phyloP scores from a whole-genome alignment of 2,113 vertebrate species.

The Percina caprodes region DNA sequence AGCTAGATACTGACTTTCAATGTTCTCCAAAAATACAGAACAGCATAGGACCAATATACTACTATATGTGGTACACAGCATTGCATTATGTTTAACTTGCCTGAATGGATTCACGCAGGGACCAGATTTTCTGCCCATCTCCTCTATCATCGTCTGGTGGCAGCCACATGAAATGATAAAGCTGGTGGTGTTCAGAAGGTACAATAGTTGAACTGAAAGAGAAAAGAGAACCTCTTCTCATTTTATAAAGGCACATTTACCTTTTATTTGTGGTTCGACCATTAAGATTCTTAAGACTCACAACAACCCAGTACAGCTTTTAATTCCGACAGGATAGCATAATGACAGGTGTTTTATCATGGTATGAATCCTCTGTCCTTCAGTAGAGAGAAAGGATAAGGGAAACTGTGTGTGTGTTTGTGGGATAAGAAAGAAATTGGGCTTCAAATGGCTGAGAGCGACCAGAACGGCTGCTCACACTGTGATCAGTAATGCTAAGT shows the following conservation, averaged over 20 bases:
- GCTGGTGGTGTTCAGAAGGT: neutral
- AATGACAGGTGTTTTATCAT: neutral
- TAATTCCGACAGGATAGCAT: neutral
- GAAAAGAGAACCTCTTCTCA: neutral
- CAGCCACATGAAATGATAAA: slow-evolving; percentile 55
- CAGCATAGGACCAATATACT: neutral
- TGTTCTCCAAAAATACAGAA: neutral
- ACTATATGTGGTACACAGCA: slow-evolving; percentile 35
- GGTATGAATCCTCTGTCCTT: slow-evolving; percentile 59
- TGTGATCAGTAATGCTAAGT: slow-evolving; percentile 11
- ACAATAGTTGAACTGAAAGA: neutral
- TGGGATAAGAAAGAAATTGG: neutral
- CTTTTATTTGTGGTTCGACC: neutral
- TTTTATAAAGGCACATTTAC: neutral
- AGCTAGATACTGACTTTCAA: neutral
- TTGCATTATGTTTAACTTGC: slow-evolving; percentile 79
- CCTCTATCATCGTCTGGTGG: slow-evolving; percentile 77
- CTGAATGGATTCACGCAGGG: slow-evolving; percentile 81
- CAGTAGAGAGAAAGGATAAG: slow-evolving; percentile 46
- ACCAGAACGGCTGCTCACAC: slow-evolving; percentile 30
- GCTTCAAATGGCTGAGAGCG: slow-evolving; percentile 4
- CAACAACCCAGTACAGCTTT: neutral
- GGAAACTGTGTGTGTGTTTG: slow-evolving; percentile 1
- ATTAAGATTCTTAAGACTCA: neutral
- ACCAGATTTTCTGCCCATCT: slow-evolving; percentile 81